A percentile compares a stretch with the other conserved stretches of the same genome.
phyloP scores from a whole-genome alignment of 2,113 vertebrate species.

The Tetrax tetrax region DNA sequence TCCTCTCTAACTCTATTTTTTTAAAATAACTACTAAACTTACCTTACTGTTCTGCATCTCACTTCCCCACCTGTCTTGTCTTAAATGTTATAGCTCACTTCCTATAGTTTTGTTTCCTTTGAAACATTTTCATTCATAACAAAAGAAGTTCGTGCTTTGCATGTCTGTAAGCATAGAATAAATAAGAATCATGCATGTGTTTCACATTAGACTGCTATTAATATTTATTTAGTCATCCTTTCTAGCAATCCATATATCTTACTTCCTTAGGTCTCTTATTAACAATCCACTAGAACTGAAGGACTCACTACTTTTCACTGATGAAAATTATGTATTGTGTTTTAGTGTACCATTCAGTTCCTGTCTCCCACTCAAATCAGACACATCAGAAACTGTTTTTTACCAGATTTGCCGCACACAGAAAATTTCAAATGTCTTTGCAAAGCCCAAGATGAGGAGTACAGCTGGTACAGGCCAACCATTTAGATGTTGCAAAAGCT shows the following conservation, averaged over 20 bases:
- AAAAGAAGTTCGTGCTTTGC: not conserved
- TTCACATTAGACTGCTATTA: conserved; percentile 33
- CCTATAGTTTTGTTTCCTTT: not conserved
- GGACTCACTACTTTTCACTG: not conserved
- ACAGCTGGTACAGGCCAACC: conserved; percentile 11
- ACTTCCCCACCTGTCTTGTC: not conserved
- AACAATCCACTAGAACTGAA: conserved; percentile 31
- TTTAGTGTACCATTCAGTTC: conserved; percentile 26
- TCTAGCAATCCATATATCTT: conserved; percentile 3
- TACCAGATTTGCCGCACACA: not conserved
- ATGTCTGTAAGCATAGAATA: not conserved
- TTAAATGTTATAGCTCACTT: not conserved
- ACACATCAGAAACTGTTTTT: conserved; percentile 27
- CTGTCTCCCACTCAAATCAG: conserved; percentile 48
- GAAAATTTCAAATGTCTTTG: conserved; percentile 5
- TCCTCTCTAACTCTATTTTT: not conserved
- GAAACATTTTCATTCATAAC: not conserved
- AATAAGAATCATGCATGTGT: not conserved
- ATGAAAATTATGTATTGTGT: conserved; percentile 28
- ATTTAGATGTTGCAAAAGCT: conserved; percentile 24
- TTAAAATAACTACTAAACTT: not conserved
- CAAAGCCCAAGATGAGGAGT: not conserved
- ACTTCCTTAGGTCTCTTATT: conserved; percentile 11
- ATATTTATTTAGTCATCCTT: conserved; percentile 31
- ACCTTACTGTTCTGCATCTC: not conserved